Conservation (phyloP, 2,113 vertebrate genomes). For the Sprattus sprattus region DNA sequence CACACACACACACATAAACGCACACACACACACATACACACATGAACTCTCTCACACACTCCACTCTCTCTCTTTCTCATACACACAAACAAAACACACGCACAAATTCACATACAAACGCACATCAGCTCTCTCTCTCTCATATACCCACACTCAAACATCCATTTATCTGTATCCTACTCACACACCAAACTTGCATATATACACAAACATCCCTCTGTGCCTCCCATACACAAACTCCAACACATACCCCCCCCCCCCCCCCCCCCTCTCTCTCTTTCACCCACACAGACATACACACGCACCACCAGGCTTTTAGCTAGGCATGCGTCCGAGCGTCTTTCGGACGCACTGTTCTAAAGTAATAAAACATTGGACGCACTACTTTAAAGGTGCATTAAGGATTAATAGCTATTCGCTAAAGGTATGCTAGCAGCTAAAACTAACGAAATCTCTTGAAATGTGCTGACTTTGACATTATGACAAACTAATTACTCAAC, state of each 20-base stretch:
- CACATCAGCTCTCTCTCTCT: neutral
- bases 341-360: no score
- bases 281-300: no score
- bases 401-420: no score
- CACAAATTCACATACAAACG: neutral
- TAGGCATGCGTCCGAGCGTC: no score
- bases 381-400: no score
- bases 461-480: no score
- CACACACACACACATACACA: slow-evolving; percentile 20
- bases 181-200: neutral
- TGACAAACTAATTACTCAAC: no score
- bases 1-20: neutral
- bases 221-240: neutral
- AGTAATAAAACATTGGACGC: no score
- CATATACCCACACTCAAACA: neutral
- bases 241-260: no score
- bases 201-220: neutral
- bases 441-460: no score
- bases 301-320: no score
- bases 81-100: neutral
- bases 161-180: neutral
- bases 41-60: neutral
- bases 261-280: neutral
- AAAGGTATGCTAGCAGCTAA: no score
- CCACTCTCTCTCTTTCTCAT: neutral